These are phyloP conservation scores for Poecilia wingei DNA, from an alignment of 2,797 vertebrate species.

Conservation along the genomic window DNA sequence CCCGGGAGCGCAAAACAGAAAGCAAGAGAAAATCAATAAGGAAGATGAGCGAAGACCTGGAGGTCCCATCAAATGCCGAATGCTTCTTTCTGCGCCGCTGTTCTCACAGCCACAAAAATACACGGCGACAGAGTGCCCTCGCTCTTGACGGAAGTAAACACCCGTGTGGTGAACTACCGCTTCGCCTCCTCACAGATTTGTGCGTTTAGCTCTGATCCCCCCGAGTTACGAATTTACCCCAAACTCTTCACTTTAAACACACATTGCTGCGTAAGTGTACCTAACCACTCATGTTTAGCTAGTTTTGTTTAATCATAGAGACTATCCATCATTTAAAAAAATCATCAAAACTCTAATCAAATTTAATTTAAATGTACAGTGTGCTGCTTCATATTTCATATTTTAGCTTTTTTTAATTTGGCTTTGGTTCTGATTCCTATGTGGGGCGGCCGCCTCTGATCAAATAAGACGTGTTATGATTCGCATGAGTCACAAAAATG, in stretches of 20 bases:
- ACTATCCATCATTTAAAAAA: too few species aligned
- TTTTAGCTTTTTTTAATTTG: background rate
- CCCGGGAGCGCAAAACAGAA: constrained; percentile 70
- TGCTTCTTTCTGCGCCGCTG: constrained; percentile 59
- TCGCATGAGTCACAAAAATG: background rate
- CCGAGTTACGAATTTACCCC: background rate
- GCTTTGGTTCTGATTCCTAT: background rate
- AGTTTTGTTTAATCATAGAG: background rate
- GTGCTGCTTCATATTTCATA: background rate
- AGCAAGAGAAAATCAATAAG: constrained; percentile 79
- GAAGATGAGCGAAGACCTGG: constrained; percentile 77
- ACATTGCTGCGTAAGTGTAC: background rate
- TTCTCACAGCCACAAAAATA: constrained; percentile 47
- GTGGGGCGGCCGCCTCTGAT: background rate
- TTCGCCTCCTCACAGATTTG: background rate
- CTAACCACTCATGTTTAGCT: background rate
- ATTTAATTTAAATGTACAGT: background rate
- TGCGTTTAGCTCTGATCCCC: background rate
- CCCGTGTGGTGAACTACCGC: constrained; percentile 23
- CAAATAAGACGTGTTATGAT: background rate
- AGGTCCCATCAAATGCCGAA: constrained; percentile 71
- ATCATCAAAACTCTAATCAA: background rate
- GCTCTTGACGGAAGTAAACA: constrained; percentile 29
- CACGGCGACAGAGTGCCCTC: constrained; percentile 30
- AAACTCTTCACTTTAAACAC: background rate